These are phyloP conservation scores for Coenonympha arcania DNA, from an alignment of 2,888 invertebrate species.

Conservation along the genomic window DNA sequence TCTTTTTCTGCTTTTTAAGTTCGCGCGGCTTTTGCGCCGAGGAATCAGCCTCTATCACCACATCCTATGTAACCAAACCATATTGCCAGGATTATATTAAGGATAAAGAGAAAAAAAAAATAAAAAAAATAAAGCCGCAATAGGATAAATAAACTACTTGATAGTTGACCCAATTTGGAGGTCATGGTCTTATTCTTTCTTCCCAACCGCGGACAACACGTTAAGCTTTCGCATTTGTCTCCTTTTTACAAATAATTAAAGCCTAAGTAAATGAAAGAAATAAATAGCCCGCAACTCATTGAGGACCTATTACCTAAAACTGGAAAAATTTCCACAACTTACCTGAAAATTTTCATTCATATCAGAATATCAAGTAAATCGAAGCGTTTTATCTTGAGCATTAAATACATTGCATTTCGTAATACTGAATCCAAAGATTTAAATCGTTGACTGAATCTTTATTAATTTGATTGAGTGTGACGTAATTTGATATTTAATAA, in stretches of 20 bases:
- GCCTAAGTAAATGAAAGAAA: no score
- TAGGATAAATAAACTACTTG: no score
- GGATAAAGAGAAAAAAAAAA: no score
- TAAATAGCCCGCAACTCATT: neutral
- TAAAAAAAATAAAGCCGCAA: no score
- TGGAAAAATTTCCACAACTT: slow-evolving; percentile 15
- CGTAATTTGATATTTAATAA: slow-evolving; percentile 43
- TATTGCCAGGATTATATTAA: no score
- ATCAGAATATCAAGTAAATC: slow-evolving; percentile 40
- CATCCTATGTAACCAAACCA: slow-evolving; percentile 21
- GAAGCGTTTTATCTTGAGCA: slow-evolving; percentile 31
- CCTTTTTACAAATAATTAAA: no score
- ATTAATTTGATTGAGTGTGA: no score
- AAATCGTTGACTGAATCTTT: no score
- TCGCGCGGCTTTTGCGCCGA: slow-evolving; percentile 44
- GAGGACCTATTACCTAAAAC: neutral
- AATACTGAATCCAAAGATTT: slow-evolving; percentile 34
- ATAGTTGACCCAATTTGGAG: no score
- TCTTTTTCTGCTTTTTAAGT: slow-evolving; percentile 48
- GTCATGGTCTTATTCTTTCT: no score
- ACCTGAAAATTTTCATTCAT: slow-evolving; percentile 60
- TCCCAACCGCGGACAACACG: no score
- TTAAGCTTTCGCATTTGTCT: no score
- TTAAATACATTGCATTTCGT: slow-evolving; percentile 47
- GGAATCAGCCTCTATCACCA: slow-evolving; percentile 36